These are phyloP conservation scores for Schlechtendalia chinensis DNA, from an alignment of 1,140 invertebrate genomes.

Conservation along the genomic window DNA sequence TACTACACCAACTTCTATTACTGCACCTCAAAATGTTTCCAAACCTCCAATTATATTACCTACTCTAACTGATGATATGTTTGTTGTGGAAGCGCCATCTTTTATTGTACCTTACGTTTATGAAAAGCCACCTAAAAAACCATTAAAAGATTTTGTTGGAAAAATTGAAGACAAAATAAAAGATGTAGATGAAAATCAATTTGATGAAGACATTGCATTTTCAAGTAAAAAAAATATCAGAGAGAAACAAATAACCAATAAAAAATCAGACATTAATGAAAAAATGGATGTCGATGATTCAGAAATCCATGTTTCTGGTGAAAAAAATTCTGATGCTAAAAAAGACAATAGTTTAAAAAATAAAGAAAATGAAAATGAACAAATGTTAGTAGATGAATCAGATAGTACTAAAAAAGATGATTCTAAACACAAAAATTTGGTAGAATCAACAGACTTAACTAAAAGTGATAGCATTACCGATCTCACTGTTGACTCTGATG, in stretches of 20 bases:
- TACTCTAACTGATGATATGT: constrained; percentile 83
- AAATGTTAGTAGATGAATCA: constrained; percentile 51
- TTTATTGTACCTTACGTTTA: constrained; percentile 92
- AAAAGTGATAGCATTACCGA: constrained; percentile 53
- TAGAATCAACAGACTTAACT: constrained; percentile 56
- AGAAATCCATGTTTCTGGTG: constrained; percentile 55
- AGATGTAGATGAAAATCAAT: constrained; percentile 55
- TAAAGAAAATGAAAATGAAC: constrained; percentile 51
- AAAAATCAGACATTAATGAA: constrained; percentile 57
- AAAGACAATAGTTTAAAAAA: constrained; percentile 51
- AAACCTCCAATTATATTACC: constrained; percentile 65
- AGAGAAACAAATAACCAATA: constrained; percentile 56
- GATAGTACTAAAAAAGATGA: constrained; percentile 51
- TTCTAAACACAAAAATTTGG: constrained; percentile 51
- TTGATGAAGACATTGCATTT: constrained; percentile 50
- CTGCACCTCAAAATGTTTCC: constrained; percentile 53
- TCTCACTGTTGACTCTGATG: constrained; percentile 46
- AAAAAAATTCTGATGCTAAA: constrained; percentile 42
- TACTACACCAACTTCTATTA: constrained; percentile 54
- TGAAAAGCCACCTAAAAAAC: constrained; percentile 78
- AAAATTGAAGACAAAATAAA: constrained; percentile 63
- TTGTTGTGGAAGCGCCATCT: constrained; percentile 84
- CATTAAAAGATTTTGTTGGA: constrained; percentile 72
- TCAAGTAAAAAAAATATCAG: constrained; percentile 55
- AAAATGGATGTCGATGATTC: constrained; percentile 57